Evolutionary conservation across 2,888 invertebrate genomes (phyloP), one percentile per base, ranked within the genome.

Genomic region (Drosophila sordidula): DNA sequence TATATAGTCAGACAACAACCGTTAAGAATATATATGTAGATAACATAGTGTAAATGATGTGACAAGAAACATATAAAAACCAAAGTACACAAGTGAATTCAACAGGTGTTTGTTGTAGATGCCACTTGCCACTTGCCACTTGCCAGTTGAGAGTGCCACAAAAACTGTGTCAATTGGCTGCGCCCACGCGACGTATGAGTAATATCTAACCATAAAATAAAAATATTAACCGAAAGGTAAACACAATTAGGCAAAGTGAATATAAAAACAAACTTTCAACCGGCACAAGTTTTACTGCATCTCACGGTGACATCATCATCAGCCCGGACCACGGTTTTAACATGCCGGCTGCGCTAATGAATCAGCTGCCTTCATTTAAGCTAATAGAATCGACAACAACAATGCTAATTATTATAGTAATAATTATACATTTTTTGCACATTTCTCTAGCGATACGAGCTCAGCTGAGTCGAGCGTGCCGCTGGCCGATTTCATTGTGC

Each of bases 121-220:
- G 51, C 36, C 25, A 38, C 29, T 54, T 62, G 54, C 25, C 52
- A 46, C 32, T 63, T 56, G 46, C 22, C 50, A 42, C 38, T 38
- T 52, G 49, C 51, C 45, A 39, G 50, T 57, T 42, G 11, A 51
- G 25, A 63, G 64, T 29, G 34, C 34, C 42, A 38, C 22, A 32
- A 66, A 86, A 83, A 77, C 52, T 74, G 57, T 83, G 83, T 86
- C 87, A 88, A 86, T 71, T 86, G 49, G 34, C 6, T 34, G 16
- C 47, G 50, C 77, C 78, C 70, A 69, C 79, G 47, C 62, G 59
- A 41, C 71, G 74, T 71, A 71, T 83, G 87, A 83, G 81, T 66
- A 86, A 88, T 71, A 49, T 54, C 16, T 38, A 16, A 42, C 51
- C 62, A 50, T 69, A 84, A 68, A 70, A 75, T 66, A 34, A 34